A percentile compares a stretch with the other conserved stretches of the same genome.
These are phyloP conservation scores for Semibalanus balanoides DNA, from an alignment of 1,140 invertebrate species.

Conservation along the genomic window DNA sequence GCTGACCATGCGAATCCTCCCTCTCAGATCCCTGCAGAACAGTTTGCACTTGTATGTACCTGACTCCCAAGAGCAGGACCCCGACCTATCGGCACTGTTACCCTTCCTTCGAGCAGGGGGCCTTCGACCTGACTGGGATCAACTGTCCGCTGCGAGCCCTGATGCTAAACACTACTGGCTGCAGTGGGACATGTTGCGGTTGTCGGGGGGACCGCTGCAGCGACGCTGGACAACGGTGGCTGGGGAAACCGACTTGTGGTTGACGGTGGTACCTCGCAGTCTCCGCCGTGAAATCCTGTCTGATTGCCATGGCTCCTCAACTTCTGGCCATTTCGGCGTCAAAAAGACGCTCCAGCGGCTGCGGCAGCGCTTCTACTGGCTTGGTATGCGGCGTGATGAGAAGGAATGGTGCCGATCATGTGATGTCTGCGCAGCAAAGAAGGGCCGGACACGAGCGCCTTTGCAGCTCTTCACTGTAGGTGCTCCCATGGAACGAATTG, in stretches of 20 bases:
- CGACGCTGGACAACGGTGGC: neutral
- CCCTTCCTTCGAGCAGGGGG: neutral
- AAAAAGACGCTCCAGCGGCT: neutral
- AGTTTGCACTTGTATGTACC: no score
- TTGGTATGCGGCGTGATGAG: neutral
- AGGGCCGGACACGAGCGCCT: neutral
- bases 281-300: neutral
- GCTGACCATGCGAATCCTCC: no score
- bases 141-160: neutral
- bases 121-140: no score
- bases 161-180: neutral
- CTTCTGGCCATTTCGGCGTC: neutral
- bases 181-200: neutral
- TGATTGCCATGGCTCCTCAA: neutral
- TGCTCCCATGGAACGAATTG: slow-evolving; percentile 4
- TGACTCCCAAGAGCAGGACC: neutral
- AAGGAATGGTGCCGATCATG: neutral
- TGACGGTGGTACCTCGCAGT: neutral
- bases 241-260: neutral
- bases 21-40: no score
- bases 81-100: neutral
- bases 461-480: neutral
- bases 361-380: neutral
- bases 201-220: neutral
- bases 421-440: neutral